A percentile compares a stretch with the other conserved stretches of the same genome.
phyloP scores from a whole-genome alignment of 2,888 invertebrate species.

The Stegana nigrithorax region DNA sequence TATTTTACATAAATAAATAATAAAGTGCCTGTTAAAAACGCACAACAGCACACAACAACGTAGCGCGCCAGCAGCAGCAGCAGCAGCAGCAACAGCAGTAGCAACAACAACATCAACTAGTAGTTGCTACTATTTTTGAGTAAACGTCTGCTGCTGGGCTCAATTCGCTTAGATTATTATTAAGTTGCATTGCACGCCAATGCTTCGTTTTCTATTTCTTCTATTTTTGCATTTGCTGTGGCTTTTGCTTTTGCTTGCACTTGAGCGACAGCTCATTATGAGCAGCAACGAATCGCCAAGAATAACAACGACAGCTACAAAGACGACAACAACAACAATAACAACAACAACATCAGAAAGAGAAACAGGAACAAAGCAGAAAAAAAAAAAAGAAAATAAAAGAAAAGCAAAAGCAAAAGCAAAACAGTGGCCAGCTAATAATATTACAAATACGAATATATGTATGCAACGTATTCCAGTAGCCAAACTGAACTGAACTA shows the following conservation, averaged over 20 bases:
- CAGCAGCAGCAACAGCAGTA: neutral
- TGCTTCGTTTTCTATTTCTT: neutral
- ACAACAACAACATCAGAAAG: no score
- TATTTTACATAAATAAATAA: no score
- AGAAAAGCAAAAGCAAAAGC: neutral
- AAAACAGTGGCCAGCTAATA: neutral
- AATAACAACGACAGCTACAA: no score
- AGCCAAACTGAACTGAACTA: no score
- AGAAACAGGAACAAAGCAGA: no score
- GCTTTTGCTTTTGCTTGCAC: neutral
- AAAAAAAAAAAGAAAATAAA: no score
- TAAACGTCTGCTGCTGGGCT: no score
- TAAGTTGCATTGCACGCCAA: neutral
- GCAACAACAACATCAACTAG: neutral
- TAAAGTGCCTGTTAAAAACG: no score
- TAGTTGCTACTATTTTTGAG: neutral
- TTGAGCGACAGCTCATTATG: constrained; percentile 30
- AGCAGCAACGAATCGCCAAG: neutral
- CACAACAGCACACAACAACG: no score
- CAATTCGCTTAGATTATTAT: neutral
- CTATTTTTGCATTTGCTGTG: neutral
- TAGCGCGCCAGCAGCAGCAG: neutral
- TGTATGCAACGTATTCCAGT: constrained; percentile 41
- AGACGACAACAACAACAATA: no score
- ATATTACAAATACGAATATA: neutral